Evolutionary conservation across 2,888 invertebrate species (phyloP), one percentile per base, ranked within the genome.

Genomic region (Papilio elwesi): DNA sequence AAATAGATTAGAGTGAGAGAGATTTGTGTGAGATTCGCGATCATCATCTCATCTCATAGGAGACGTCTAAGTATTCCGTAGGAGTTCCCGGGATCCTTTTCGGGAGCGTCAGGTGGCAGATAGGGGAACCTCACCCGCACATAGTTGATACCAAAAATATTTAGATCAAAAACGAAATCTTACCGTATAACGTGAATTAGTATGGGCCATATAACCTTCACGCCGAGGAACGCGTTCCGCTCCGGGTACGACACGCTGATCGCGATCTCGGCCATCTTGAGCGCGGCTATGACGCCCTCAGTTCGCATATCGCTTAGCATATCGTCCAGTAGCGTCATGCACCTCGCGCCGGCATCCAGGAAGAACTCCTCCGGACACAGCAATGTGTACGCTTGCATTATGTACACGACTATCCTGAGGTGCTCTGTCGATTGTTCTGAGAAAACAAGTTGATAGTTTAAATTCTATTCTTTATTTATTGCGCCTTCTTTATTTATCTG

Each of bases 401-500:
- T 97, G 81, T 96, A 95, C 13, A 98, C 94, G 76, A 97, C 97
- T 74, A 96, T 95, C 75, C 96, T 94, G 12, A 98, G 93, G 87
- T 97, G 96, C 83, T 98, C 98, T 0, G 97, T 95, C 0, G 97
- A 96, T 87, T 95, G 95, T 87, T 98, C 98, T 97, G 88, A 15
- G 90, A 90, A 26, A 26, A 26, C 26, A 26, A 26, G 4, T 4
- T 26, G 26, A 26, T 26, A 26, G 26, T 26, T 26, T 26, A 26
- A 26, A 26, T 26, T 26, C 26, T 26, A 26, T 26, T 26, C 26
- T 26, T 26, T 26, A 26, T 26, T 26, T n/a, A n/a, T n/a, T n/a
- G n/a, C n/a, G n/a, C 26, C 26, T 26, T 26, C 26, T 26, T 26
- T 26, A 26, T 26, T 26, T 26, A 26, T 26, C 26, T 26, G 26